These are phyloP conservation scores for Perdita meconis DNA, from an alignment of 2,888 invertebrate species.

Conservation along the genomic window DNA sequence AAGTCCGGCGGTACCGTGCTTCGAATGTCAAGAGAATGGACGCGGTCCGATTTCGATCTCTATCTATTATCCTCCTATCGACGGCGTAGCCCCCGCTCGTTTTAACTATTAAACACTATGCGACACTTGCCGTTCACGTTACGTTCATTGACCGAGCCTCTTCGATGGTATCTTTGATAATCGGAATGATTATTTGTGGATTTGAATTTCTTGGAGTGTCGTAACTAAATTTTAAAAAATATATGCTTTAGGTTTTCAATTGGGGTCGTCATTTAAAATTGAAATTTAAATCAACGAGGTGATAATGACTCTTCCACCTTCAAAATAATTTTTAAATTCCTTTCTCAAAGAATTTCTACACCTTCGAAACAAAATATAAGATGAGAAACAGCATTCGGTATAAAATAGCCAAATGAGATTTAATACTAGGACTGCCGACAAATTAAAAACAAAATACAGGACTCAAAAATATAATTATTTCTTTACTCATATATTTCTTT, in stretches of 20 bases:
- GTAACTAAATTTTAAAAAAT: not conserved
- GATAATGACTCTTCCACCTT: too few species aligned
- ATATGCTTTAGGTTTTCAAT: not conserved
- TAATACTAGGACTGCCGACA: too few species aligned
- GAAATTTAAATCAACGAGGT: too few species aligned
- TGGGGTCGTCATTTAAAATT: too few species aligned
- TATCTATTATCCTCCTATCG: slow-evolving; percentile 61
- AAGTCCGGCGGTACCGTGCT: slow-evolving; percentile 75
- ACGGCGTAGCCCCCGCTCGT: slow-evolving; percentile 34
- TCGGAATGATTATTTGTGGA: slow-evolving; percentile 13
- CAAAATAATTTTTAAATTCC: too few species aligned
- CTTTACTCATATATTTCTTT: too few species aligned
- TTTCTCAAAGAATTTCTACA: too few species aligned
- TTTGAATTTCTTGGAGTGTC: not conserved
- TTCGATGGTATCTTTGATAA: slow-evolving; percentile 16
- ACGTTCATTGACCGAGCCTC: slow-evolving; percentile 19
- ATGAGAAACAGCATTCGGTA: too few species aligned
- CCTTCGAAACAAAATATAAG: too few species aligned
- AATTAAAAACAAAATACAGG: too few species aligned
- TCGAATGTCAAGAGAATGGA: slow-evolving; percentile 67
- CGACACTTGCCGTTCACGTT: not conserved
- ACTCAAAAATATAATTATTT: too few species aligned
- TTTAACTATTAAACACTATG: slow-evolving; percentile 33
- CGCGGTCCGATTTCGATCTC: slow-evolving; percentile 67
- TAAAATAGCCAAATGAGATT: too few species aligned